A percentile compares a stretch with the other conserved stretches of the same genome.
Conservation (phyloP, 2,113 vertebrate genomes). For the Chascanopsetta lugubris region DNA sequence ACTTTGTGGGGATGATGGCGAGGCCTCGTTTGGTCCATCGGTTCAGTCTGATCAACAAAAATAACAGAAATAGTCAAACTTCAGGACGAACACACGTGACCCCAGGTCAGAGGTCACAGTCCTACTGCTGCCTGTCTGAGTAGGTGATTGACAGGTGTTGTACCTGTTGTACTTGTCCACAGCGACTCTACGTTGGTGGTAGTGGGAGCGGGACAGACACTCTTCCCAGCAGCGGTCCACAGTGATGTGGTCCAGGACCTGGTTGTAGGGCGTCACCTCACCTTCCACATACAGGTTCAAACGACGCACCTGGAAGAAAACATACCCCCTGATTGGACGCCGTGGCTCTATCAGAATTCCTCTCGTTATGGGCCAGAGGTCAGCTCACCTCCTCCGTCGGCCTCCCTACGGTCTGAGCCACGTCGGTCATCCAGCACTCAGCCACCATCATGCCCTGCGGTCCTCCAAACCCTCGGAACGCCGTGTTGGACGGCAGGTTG, state of each 20-base stretch:
- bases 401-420: constrained; percentile 83
- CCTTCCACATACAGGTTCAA: constrained; percentile 90
- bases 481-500: constrained; percentile 93
- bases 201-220: constrained; percentile 83
- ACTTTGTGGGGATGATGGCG: constrained; percentile 92
- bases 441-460: constrained; percentile 94
- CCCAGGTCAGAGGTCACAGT: too few species aligned
- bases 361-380: fast-evolving
- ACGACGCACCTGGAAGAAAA: constrained; percentile 83
- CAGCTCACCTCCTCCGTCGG: constrained; percentile 85
- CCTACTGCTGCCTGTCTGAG: too few species aligned
- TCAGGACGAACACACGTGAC: too few species aligned
- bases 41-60: constrained; percentile 81
- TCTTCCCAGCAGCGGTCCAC: constrained; percentile 92
- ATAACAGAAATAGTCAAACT: too few species aligned
- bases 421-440: constrained; percentile 89
- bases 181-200: constrained; percentile 72
- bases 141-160: too few species aligned
- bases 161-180: constrained; percentile 91
- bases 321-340: background rate
- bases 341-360: background rate
- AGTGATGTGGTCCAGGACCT: constrained; percentile 87
- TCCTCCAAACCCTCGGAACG: constrained; percentile 95
- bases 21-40: constrained; percentile 96
- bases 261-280: constrained; percentile 90